phyloP scores from a whole-genome alignment of 2,888 invertebrate genomes.

The Chloromyia formosa region DNA sequence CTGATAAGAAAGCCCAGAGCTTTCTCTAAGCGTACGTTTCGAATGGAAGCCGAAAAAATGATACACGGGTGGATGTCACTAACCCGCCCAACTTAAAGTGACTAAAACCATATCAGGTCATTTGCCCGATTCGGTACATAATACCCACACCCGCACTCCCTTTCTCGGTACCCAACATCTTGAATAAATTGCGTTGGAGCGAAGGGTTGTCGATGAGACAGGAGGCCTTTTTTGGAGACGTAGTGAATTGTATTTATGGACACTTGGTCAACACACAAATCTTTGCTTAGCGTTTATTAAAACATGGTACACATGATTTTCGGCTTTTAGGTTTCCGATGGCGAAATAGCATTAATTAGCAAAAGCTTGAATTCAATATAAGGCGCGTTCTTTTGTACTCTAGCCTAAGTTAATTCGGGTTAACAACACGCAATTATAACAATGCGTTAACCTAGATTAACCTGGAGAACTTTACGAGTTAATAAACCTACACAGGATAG shows the following conservation, averaged over 20 bases:
- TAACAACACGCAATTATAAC: too few relatives aligned
- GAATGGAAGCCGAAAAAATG: constrained; percentile 6
- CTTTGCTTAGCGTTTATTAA: background rate
- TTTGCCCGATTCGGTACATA: background rate
- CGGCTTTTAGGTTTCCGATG: too few relatives aligned
- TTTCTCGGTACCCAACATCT: background rate
- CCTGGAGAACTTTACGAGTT: too few relatives aligned
- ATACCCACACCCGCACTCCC: background rate
- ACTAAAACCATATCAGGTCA: constrained; percentile 20
- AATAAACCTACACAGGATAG: too few relatives aligned
- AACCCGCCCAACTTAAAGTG: constrained; percentile 33
- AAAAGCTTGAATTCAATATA: too few relatives aligned
- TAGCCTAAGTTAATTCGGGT: too few relatives aligned
- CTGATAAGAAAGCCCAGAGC: constrained; percentile 23
- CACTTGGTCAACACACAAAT: background rate
- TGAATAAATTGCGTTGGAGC: background rate
- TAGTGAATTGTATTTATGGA: background rate
- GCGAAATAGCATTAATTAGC: too few relatives aligned
- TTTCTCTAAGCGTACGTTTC: background rate
- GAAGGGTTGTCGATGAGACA: background rate
- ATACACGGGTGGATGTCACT: constrained; percentile 32
- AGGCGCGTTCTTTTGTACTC: too few relatives aligned
- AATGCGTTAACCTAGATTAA: too few relatives aligned
- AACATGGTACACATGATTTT: too few relatives aligned
- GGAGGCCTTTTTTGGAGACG: background rate